Evolutionary conservation across 2,888 invertebrate species (phyloP), one percentile per base, ranked within the genome.

Genomic region (Sinohyriopsis cumingii): DNA sequence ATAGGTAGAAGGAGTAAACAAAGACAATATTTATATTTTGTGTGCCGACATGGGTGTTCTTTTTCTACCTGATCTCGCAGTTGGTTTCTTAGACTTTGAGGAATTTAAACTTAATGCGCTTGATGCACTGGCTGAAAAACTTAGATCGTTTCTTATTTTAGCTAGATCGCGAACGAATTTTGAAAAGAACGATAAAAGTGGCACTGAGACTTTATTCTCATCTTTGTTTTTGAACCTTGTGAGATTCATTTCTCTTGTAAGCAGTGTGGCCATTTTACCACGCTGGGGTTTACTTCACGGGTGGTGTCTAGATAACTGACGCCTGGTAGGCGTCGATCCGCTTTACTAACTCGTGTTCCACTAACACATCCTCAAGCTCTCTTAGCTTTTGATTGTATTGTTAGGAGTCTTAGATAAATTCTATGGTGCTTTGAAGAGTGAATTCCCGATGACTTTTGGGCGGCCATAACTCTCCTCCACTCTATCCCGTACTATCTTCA

Each of bases 401-500:
- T 22, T 28, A n/a, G 33, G 22, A 19, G 63, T 53, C 55, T 63
- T 70, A 9, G 73, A 63, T 9, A 73, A 63, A 9, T 57, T 22
- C 18, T 24, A 25, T 1, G 64, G 64, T 59, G 67, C 71, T 15
- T 54, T 25, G 55, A 45, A 63, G n/a, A 70, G 65, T 19, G 62
- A 53, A 15, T 60, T 5, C 55, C 71, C 62, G 1, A 72, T 68
- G 19, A 75, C n/a, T 55, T 77, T 75, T 12, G 77, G 77, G 56
- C 24, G 33, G 22, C 77, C 75, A 59, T 71, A 72, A 61, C 69
- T 62, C 22, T 75, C 71, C 25, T 75, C 71, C 1, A 77, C 68
- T 57, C 75, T 67, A 19, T 68, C 55, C 73, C 75, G 75, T 18
- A 72, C 59, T 22, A 53, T 61, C 24, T 54, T 20, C 19, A 70